Base-by-base conservation (phyloP, 2,113 vertebrate species). In the Corvus moneduloides region DNA sequence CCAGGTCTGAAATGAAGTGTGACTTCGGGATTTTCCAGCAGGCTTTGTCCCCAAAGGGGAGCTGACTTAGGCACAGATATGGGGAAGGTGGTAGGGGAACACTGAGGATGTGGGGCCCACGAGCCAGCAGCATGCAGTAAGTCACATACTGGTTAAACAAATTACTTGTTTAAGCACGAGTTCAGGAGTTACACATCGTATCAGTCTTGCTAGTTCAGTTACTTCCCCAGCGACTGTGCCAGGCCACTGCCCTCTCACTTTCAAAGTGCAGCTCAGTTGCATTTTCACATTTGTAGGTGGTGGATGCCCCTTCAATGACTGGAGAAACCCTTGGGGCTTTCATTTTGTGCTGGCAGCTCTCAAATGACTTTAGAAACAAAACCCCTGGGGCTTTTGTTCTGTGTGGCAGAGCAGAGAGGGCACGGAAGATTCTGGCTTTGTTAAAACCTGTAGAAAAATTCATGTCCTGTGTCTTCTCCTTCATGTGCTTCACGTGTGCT, bases 361-460 rank as follows among this genome's bases (percentile, higher is more conserved):
- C 86, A 92, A 86, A 78, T 89, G 64, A 88, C 90, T 96, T 72
- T 16, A 94, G 72, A 95, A 96, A 92, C 87, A 93, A 82, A 46
- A 9, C 41, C 87, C 79, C 63, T 52, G 61, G 26, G 90, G 82
- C 73, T 94, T 95, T 84, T 79, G 46, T 80, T 94, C 87, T 78
- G 35, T 90, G 88, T 94, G 95, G 93, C 95, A 96, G 52, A 94
- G 72, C 61, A 81, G 68, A 90, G 77, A 89, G 88, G 96, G 87
- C 85, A 96, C 11, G 3, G 93, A 95, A 90, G 52, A 87, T 93
- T 97, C 92, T 93, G 82, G 87, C 88, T 95, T 95, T 97, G 93
- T 96, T 95, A 94, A 96, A 97, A 95, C 93, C 90, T 96, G 93
- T 48, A 95, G 83, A 95, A 95, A 97, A 95, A 94, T 90, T 90